Base-by-base conservation (phyloP, 2,888 invertebrate species). In the Rhagophthalmus giganteus region DNA sequence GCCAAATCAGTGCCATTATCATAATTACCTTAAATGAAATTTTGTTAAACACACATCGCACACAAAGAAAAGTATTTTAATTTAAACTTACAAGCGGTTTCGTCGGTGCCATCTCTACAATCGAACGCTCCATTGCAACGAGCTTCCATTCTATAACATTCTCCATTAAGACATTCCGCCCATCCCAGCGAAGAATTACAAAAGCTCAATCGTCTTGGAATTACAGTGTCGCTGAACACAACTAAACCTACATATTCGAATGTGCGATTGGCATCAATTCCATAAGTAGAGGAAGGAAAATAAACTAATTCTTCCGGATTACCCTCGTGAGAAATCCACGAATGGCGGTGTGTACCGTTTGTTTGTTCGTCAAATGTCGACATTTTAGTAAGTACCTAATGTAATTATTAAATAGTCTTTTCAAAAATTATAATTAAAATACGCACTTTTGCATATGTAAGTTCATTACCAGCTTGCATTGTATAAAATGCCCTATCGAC, bases 181-280 rank as follows among this genome's bases (percentile, higher is more conserved):
- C 80, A 82, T 0, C 93, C 94, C 16, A 80, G 76, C 0, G 86
- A 83, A 13, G 75, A 72, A 74, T 94, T 91, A 68, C 94, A 94
- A 41, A 72, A 77, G 12, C 81, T 82, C 3, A 78, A 77, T 10
- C 88, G 80, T 0, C 86, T 79, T 0, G 88, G 81, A 32, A 93
- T 79, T 27, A 84, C 78, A 33, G 94, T 90, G 76, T 97, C 96
- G 38, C 92, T 94, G 69, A 97, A 91, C 1, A 95, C 91, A 1
- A 95, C 78, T 39, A 97, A 74, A 0, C 95, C 95, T 1, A 89
- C 85, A 72, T 84, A 95, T 81, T 89, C 90, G 66, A 97, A 95
- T 0, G 96, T 97, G 52, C 92, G 81, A 73, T 96, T 95, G 1
- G 92, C 93, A 74, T 97, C 97, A 55, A 95, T 85, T 13, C 95